These are phyloP conservation scores for Percopsis omiscomaycus DNA, from an alignment of 2,797 vertebrate species.

Conservation along the genomic window DNA sequence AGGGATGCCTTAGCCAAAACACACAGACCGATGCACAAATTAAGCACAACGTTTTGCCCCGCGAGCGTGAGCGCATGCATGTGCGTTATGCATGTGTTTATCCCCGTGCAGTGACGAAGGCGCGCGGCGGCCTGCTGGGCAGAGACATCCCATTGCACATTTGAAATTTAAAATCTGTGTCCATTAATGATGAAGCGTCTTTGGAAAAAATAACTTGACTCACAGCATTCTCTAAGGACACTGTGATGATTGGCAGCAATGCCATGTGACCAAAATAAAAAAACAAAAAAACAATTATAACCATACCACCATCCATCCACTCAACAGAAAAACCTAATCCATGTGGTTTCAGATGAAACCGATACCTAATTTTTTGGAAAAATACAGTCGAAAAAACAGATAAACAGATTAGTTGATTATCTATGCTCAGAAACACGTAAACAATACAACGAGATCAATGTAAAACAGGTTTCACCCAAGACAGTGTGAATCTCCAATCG, in stretches of 20 bases:
- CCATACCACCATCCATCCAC: too few relatives aligned
- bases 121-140: background rate
- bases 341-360: slow-evolving; percentile 11
- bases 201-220: slow-evolving; percentile 31
- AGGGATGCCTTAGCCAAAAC: slow-evolving; percentile 25
- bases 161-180: background rate
- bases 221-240: slow-evolving; percentile 21
- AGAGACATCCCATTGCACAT: background rate
- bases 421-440: slow-evolving; percentile 77
- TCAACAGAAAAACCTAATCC: too few relatives aligned
- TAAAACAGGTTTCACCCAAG: slow-evolving; percentile 73
- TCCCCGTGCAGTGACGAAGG: slow-evolving; percentile 11
- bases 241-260: slow-evolving; percentile 53
- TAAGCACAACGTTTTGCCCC: slow-evolving; percentile 5
- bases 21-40: slow-evolving; percentile 15
- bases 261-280: slow-evolving; percentile 3
- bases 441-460: slow-evolving; percentile 77
- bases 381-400: slow-evolving; percentile 58
- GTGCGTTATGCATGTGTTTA: background rate
- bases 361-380: slow-evolving; percentile 18
- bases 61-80: slow-evolving; percentile 6
- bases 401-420: slow-evolving; percentile 72
- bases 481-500: slow-evolving; percentile 58
- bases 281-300: background rate
- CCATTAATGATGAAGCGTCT: slow-evolving; percentile 22